These are phyloP conservation scores for Agrotis exclamationis DNA, from an alignment of 2,888 invertebrate species.

Conservation along the genomic window DNA sequence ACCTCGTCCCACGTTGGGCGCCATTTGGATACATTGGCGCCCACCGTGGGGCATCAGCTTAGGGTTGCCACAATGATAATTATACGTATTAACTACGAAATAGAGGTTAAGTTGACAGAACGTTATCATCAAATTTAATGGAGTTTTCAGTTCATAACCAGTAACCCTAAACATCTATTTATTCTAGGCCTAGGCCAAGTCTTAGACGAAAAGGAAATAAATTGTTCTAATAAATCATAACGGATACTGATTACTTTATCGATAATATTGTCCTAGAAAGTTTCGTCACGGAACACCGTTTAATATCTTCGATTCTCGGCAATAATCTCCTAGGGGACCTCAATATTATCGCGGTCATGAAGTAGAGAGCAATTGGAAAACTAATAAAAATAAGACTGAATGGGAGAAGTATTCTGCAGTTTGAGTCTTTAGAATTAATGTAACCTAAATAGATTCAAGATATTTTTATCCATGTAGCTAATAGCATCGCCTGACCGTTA, in stretches of 20 bases:
- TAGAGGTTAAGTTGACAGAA: too few relatives aligned
- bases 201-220: slow-evolving; percentile 25
- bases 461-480: too few relatives aligned
- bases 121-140: too few relatives aligned
- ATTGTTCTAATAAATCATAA: slow-evolving; percentile 50
- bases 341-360: slow-evolving; percentile 10
- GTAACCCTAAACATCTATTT: background rate
- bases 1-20: too few relatives aligned
- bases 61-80: too few relatives aligned
- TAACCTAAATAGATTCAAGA: too few relatives aligned
- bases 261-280: slow-evolving; percentile 52
- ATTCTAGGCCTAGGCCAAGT: background rate
- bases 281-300: slow-evolving; percentile 50
- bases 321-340: slow-evolving; percentile 27
- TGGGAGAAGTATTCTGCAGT: background rate
- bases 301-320: slow-evolving; percentile 43
- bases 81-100: too few relatives aligned
- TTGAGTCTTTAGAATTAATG: background rate
- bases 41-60: too few relatives aligned
- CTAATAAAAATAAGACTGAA: background rate
- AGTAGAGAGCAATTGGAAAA: slow-evolving; percentile 8
- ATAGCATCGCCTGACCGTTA: too few relatives aligned
- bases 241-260: slow-evolving; percentile 51
- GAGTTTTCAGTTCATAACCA: too few relatives aligned
- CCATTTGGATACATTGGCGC: too few relatives aligned